Evolutionary conservation across 2,113 vertebrate genomes (phyloP).

Genomic region (Xiphophorus maculatus): DNA sequence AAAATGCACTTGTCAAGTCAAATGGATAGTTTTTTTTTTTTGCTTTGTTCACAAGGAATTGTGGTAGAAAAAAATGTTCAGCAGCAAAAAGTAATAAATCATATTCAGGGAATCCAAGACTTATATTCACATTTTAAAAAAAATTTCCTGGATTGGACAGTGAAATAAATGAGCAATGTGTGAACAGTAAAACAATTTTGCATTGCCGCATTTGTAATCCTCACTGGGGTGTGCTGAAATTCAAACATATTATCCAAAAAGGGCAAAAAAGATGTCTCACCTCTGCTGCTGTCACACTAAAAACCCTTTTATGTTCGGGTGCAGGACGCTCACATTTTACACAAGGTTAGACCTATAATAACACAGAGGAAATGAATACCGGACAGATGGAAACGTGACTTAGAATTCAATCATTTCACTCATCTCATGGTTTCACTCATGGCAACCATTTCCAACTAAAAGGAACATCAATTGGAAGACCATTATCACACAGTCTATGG

Average conservation of each 20-base stretch:
- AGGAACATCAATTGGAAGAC: not conserved
- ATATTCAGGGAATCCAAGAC: not conserved
- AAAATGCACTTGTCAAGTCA: conserved; percentile 9
- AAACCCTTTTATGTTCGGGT: not conserved
- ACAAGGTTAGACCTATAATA: not conserved
- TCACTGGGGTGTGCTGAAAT: not conserved
- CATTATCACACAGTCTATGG: not conserved
- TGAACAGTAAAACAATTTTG: not conserved
- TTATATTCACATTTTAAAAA: not conserved
- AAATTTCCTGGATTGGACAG: not conserved
- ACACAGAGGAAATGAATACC: not conserved
- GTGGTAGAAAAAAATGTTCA: not conserved
- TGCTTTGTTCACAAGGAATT: conserved; percentile 13
- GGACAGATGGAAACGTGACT: not conserved
- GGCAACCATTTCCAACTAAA: not conserved
- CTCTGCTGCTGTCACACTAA: not conserved
- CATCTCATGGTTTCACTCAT: not conserved
- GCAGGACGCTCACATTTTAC: not conserved
- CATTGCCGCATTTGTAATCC: not conserved
- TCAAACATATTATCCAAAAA: not conserved
- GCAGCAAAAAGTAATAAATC: not conserved
- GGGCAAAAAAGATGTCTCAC: not conserved
- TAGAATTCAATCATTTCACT: not conserved
- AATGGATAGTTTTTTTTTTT: not conserved
- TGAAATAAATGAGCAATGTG: not conserved